Base-by-base conservation (phyloP, 2,797 vertebrate genomes). In the Chaetodon trifasciatus region DNA sequence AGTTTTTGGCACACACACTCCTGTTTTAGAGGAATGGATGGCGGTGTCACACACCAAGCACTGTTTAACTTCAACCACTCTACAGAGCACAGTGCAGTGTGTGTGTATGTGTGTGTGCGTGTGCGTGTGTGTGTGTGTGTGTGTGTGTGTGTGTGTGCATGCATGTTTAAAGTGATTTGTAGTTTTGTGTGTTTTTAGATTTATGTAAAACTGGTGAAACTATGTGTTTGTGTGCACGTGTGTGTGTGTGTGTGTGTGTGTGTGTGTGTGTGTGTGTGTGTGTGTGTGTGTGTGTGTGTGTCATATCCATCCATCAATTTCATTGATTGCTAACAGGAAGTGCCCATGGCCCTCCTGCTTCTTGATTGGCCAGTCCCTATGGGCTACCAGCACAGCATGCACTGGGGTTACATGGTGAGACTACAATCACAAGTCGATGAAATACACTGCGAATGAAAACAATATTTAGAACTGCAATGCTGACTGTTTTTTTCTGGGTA, bases 251-350 rank as follows among this genome's bases (percentile, higher is more conserved):
- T 44, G 52, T 66, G 52, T 53, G 72, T 47, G 21, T n/a, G 49
- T 10, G 64, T 40, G 44, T 40, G 56, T 17, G 23, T 60, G 62
- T 21, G 39, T 24, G 15, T 39, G 52, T 60, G 56, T 11, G 67
- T 57, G 21, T 19, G 40, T 32, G 35, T 32, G 40, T 42, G 39
- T 35, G 37, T 52, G 67, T 58, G 44, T 42, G 62, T 49, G 32
- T 63, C 23, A 66, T 47, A 79, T 86, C 85, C 86, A 94, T 94
- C 89, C 92, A 93, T 93, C 92, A 94, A 40, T 70, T 56, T n/a
- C 4, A 21, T 75, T 85, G 86, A 90, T 88, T 84, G 73, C 78
- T 81, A 73, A 78, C 80, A 87, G 88, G 88, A 90, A 88, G 73
- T 75, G 86, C 82, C 82, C 47, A 16, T 66, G 72, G 88, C 72